Base-by-base conservation (phyloP, 2,888 invertebrate species). In the Neoscelio sp. region DNA sequence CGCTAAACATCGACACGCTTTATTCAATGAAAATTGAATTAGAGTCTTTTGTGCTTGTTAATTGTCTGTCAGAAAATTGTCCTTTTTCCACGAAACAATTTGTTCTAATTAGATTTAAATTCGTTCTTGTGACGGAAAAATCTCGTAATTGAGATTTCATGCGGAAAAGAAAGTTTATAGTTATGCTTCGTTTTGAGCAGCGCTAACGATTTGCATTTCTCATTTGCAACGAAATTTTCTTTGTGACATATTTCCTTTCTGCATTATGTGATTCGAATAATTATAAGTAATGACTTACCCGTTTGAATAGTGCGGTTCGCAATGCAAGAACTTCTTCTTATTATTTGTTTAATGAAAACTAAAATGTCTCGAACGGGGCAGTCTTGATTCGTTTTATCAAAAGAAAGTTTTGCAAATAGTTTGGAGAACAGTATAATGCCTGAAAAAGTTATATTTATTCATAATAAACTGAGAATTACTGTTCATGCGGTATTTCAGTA, bases 21-120 rank as follows among this genome's bases (percentile, higher is more conserved):
- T 12, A 15, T 15, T 23, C 35, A 46, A 68, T 68, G 56, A 35
- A 46, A 56, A 68, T 68, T 68, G 46, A 68, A 68, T 68, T 56
- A 68, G 28, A 38, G 15, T 26, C 54, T 23, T 67, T 67, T 67
- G 56, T 56, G 1, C 17, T 28, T 20, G 12, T 13, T 50, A 35
- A 56, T 35, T 56, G 26, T 38, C 28, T 6, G n/a, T 10, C 17
- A 28, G 8, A 1, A 40, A 67, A 44, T 65, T 30, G 52, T 52
- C 12, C 30, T 52, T 65, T 52, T 52, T 42, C 26, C 6, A 5
- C 33, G 44, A 52, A 65, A 65, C 30, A 52, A 65, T 65, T 50
- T 52, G 30, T 65, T 42, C 65, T 52, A 65, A 65, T 52, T 65
- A 65, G 12, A 65, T 52, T 65, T 28, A 28, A 52, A 42, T 65